Base-by-base conservation (phyloP, 1,140 invertebrate species). In the Cyclargus thomasi region DNA sequence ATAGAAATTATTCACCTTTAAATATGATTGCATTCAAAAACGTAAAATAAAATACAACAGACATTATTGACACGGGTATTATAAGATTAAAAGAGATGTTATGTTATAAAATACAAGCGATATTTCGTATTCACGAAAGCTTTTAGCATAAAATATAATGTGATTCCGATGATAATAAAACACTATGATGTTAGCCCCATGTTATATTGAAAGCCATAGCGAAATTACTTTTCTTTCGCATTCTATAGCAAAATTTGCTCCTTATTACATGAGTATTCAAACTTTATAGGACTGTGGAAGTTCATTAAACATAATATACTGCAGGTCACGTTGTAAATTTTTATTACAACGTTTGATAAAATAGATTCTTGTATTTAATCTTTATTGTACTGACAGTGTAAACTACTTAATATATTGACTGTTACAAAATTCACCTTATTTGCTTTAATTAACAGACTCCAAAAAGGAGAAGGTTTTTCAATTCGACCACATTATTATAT, bases 81-180 rank as follows among this genome's bases (percentile, higher is more conserved):
- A 47, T 59, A 16, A 17, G 55, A 59, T 10, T 59, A 59, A 59
- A 59, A 20, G 55, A 20, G 8, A 59, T 59, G 18, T 18, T 7
- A 59, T 2, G 18, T 55, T 21, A 59, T 21, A 59, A 59, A 59
- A 59, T 20, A 20, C 21, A 21, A 59, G 20, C 18, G 18, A 23
- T 23, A 23, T 57, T 57, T 20, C 3, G 55, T 21, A 59, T 59
- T 59, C 55, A 59, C 21, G 18, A 22, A 22, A 59, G 55, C 18
- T 59, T 59, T 59, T 59, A 20, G 20, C 4, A 20, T 59, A 20
- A 59, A 20, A 59, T 21, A 59, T 59, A 47, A 59, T 59, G 55
- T 20, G 21, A 59, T 59, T 11, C 10, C 18, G 6, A 59, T 21
- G 55, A 21, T 59, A 59, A 59, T 21, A 59, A 59, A 59, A 59